Percentiles rank a stretch among this genome's conserved stretches.
Evolutionary conservation across 2,113 vertebrate species (phyloP).

Genomic region (Suncus etruscus): DNA sequence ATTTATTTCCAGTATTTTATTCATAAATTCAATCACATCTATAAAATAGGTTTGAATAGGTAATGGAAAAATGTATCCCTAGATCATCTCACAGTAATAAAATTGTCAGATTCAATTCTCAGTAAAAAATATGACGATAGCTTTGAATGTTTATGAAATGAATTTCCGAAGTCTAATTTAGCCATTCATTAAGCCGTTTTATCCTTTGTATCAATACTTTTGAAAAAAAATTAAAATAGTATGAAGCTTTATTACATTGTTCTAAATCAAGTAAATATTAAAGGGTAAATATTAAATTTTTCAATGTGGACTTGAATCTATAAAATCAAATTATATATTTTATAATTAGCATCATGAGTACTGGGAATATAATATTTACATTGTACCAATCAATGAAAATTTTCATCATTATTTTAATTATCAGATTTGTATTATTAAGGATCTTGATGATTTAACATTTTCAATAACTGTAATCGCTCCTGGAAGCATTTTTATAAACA

Average conservation of each 20-base stretch:
- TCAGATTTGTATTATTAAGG: neutral
- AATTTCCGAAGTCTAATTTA: neutral
- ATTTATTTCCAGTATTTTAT: neutral
- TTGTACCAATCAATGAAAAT: neutral
- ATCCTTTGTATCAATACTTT: neutral
- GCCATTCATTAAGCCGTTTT: conserved; percentile 4
- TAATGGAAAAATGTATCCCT: conserved; percentile 8
- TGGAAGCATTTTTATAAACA: neutral
- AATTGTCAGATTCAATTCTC: conserved; percentile 18
- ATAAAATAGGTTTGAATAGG: neutral
- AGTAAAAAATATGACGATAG: too few relatives aligned
- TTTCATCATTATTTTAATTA: neutral
- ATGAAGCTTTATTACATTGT: neutral
- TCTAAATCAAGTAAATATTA: neutral
- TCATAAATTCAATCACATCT: neutral
- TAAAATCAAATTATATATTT: conserved; percentile 12
- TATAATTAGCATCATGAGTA: neutral
- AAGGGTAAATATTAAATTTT: neutral
- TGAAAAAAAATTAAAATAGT: conserved; percentile 30
- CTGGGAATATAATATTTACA: neutral
- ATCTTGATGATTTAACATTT: neutral
- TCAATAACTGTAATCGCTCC: neutral
- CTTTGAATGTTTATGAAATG: neutral
- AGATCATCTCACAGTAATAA: conserved; percentile 55
- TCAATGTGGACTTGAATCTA: neutral